Evolutionary conservation across 2,113 vertebrate species (phyloP).

Genomic region (Dipodomys merriami): DNA sequence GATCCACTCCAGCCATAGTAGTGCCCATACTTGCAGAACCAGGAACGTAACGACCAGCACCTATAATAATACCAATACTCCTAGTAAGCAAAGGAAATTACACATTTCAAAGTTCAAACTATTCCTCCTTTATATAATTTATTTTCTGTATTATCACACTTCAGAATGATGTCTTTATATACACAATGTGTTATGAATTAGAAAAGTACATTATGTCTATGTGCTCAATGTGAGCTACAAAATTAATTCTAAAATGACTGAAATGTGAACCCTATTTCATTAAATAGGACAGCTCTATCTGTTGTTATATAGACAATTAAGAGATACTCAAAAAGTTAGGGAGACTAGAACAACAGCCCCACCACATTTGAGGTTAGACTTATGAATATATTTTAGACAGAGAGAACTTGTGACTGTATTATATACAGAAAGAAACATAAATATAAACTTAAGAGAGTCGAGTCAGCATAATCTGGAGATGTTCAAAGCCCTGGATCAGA

Average conservation of each 20-base stretch:
- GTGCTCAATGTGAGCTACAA: background rate
- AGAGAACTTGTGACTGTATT: background rate
- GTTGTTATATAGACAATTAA: background rate
- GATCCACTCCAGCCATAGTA: conserved; percentile 86
- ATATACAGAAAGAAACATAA: background rate
- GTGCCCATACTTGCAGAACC: conserved; percentile 82
- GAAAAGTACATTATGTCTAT: background rate
- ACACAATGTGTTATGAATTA: background rate
- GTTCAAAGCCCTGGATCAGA: background rate
- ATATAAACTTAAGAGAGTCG: background rate
- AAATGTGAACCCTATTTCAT: background rate
- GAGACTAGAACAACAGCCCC: conserved; percentile 21
- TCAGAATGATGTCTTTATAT: conserved; percentile 29
- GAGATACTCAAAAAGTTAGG: background rate
- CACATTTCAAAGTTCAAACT: conserved; percentile 28
- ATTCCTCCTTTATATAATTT: background rate
- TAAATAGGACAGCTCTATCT: background rate
- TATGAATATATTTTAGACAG: background rate
- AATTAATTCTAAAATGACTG: conserved; percentile 37
- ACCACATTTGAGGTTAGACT: conserved; percentile 16
- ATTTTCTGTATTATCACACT: conserved; percentile 8
- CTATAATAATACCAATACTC: conserved; percentile 81
- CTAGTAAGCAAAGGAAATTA: conserved; percentile 45
- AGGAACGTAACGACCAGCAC: conserved; percentile 95
- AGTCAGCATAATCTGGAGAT: background rate